Conservation (phyloP, 2,888 invertebrate species). For the Gymnocheta viridis region DNA sequence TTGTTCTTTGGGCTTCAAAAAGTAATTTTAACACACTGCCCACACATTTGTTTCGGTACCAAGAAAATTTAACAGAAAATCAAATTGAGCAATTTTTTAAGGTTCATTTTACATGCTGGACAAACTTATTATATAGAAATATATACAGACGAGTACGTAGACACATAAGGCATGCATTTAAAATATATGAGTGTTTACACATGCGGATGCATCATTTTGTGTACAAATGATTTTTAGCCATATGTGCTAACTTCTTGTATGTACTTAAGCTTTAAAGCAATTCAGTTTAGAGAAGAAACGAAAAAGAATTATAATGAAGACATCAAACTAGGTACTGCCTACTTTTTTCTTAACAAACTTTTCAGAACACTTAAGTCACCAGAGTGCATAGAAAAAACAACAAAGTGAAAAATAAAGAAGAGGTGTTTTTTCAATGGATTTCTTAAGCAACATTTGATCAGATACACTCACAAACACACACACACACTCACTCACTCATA, state of each 20-base stretch:
- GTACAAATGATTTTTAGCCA: slow-evolving; percentile 11
- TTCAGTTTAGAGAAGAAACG: slow-evolving; percentile 47
- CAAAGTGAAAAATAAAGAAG: slow-evolving; percentile 35
- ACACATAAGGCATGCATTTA: neutral
- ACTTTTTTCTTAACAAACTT: slow-evolving; percentile 36
- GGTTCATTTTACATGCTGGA: slow-evolving; percentile 66
- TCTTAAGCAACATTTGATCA: slow-evolving; percentile 46
- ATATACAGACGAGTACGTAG: neutral
- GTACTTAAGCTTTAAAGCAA: slow-evolving; percentile 40
- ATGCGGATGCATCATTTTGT: slow-evolving; percentile 6
- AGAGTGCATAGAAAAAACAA: neutral
- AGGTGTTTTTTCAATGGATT: slow-evolving; percentile 62
- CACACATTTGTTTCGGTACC: slow-evolving; percentile 37
- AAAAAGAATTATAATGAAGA: slow-evolving; percentile 54
- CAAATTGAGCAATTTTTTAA: slow-evolving; percentile 68
- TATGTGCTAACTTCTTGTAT: slow-evolving; percentile 15
- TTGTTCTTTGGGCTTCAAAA: slow-evolving; percentile 27
- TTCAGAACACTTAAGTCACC: slow-evolving; percentile 44
- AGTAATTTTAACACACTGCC: slow-evolving; percentile 67
- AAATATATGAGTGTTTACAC: neutral
- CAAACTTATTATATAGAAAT: slow-evolving; percentile 34
- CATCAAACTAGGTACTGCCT: slow-evolving; percentile 67
- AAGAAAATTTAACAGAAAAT: slow-evolving; percentile 56
- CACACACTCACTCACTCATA: neutral
- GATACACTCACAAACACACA: slow-evolving; percentile 15